Base-by-base conservation (phyloP, 2,888 invertebrate species). In the Oscheius sp. region DNA sequence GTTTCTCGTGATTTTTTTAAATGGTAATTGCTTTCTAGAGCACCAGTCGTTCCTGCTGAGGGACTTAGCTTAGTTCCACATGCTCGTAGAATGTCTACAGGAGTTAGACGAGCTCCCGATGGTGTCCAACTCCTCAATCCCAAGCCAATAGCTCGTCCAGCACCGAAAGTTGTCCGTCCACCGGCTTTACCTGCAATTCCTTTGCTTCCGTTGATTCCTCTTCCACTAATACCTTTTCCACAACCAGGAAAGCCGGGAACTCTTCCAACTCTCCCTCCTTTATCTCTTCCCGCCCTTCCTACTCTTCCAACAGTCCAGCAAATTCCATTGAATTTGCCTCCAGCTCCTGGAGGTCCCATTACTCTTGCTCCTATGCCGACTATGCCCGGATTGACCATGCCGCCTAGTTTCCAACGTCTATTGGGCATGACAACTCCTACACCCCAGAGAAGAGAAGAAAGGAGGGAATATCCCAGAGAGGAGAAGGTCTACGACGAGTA, bases 401-500 rank as follows among this genome's bases (percentile, higher is more conserved):
- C 77, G 12, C 77, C 77, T 27, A 73, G 73, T 15, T 77, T 77
- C 70, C 77, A 77, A 64, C 70, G 77, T 29, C 72, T 77, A 52
- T 57, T 77, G 2, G 77, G 77, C 52, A 75, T 77, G 53, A 77
- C 77, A 3, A 73, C 77, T 23, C n/a, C 55, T 8, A 73, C 77
- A 2, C 65, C 75, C 20, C 46, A 46, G 25, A 45, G 63, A 46
- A n/a, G 23, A 2, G 48, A 45, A n/a, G 31, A 12, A 57, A 2
- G 58, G 34, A 20, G n/a, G 17, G 46, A 46, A 10, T 46, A 37
- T 6, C 25, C 23, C 17, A 50, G 50, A 42, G 66, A 67, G 29
- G 39, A 61, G n/a, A 61, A 61, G 10, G 12, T 15, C 4, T 61
- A 45, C 17, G 31, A 34, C 15, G 39, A 65, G 53, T 65, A 23